Evolutionary conservation across 1,140 invertebrate species (phyloP), one percentile per base, ranked within the genome.

Genomic region (Pseudoatta argentina): DNA sequence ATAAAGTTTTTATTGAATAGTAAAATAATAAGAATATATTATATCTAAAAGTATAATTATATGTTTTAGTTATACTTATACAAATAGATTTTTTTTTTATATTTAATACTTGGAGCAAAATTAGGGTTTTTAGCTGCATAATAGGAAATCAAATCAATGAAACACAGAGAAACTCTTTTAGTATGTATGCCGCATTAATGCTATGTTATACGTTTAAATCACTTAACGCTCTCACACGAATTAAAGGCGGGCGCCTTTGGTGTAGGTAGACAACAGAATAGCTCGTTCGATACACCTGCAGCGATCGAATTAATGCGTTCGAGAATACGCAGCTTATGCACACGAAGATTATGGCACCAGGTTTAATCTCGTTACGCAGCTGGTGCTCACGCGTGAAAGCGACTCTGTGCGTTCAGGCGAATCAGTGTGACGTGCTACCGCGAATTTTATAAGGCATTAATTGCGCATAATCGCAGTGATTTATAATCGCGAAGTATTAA

Each of bases 361-460:
- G 16, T 39, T 72, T 87, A 86, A 79, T 79, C 86, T 86, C 24
- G 34, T 86, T 87, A 67, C 16, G 21, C n/a, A 61, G 67, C 73
- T 64, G 57, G 48, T 18, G 59, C 14, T 34, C 39, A 39, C 44
- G 63, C 16, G 57, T 66, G 39, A 78, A 63, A 64, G 24, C 59
- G 24, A 53, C 21, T 48, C 6, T 44, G 75, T 34, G 44, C n/a
- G n/a, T 12, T 34, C 87, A 75, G n/a, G 63, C 64, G 79, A 88
- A 73, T 78, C 85, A 48, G 76, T 64, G 48, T 27, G 30, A 61
- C 51, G 73, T 63, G 72, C 63, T 59, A 72, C 63, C 14, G 30
- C 27, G 64, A 88, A 89, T 90, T 92, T 92, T 89, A 92, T 89
- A 86, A 59, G 53, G 59, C 69, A 90, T 88, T 91, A 91, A 91